phyloP scores from a whole-genome alignment of 2,888 invertebrate species.

The Protodeltote pygarga region DNA sequence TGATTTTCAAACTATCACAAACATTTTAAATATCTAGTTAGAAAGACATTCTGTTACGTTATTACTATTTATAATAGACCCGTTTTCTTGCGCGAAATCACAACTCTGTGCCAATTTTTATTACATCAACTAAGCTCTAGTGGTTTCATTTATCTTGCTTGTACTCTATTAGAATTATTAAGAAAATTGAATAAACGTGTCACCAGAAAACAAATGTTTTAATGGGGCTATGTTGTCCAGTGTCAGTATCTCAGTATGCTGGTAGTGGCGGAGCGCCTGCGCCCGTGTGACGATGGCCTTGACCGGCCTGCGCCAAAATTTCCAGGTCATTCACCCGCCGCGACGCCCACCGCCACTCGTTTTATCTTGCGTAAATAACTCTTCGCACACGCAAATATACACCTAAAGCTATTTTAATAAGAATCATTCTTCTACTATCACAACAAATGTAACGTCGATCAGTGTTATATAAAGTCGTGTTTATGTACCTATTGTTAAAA shows the following conservation, averaged over 20 bases:
- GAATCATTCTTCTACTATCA: slow-evolving; percentile 43
- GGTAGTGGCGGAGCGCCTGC: slow-evolving; percentile 67
- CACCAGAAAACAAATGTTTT: slow-evolving; percentile 1
- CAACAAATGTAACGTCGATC: slow-evolving; percentile 39
- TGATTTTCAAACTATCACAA: slow-evolving; percentile 11
- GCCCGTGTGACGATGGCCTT: slow-evolving; percentile 76
- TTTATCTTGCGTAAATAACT: slow-evolving; percentile 80
- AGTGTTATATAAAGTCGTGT: slow-evolving; percentile 79
- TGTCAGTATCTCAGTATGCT: slow-evolving; percentile 50
- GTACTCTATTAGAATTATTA: too few relatives aligned
- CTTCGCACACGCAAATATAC: slow-evolving; percentile 52
- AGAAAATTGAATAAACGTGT: slow-evolving; percentile 1
- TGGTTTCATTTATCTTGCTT: not conserved
- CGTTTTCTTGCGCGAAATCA: slow-evolving; percentile 3
- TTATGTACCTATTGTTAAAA: slow-evolving; percentile 78
- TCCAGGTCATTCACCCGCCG: slow-evolving; percentile 82
- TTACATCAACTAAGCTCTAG: not conserved
- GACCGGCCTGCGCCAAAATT: slow-evolving; percentile 87
- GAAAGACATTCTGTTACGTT: slow-evolving; percentile 11
- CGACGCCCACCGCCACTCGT: slow-evolving; percentile 81
- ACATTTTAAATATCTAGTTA: slow-evolving; percentile 7
- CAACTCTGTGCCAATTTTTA: slow-evolving; percentile 31
- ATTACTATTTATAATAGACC: slow-evolving; percentile 12
- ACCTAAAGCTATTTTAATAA: slow-evolving; percentile 52
- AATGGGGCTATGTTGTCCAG: slow-evolving; percentile 21